Percentiles rank a stretch among this genome's conserved stretches.
phyloP scores from a whole-genome alignment of 1,140 invertebrate genomes.

The Trichonephila inaurata region DNA sequence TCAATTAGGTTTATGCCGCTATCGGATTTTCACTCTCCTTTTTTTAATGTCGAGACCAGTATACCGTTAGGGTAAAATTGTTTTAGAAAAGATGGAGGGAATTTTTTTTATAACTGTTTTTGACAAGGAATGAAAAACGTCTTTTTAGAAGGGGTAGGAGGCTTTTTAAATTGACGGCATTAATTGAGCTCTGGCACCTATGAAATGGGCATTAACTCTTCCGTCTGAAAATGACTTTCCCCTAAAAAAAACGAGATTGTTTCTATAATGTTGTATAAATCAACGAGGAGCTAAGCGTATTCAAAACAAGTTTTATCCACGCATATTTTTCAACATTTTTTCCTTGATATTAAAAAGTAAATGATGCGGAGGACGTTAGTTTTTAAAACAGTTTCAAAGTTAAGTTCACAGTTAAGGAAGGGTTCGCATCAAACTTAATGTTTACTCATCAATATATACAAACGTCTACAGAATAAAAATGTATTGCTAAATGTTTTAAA shows the following conservation, averaged over 20 bases:
- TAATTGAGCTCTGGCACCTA: slow-evolving; percentile 61
- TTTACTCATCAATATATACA: too few relatives aligned
- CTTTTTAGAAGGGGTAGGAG: slow-evolving; percentile 56
- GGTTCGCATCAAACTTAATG: too few relatives aligned
- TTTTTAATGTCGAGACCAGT: slow-evolving; percentile 51
- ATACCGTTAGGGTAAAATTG: slow-evolving; percentile 66
- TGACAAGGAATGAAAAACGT: slow-evolving; percentile 75
- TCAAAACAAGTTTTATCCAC: background rate
- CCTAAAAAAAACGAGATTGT: slow-evolving; percentile 50
- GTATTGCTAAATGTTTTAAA: too few relatives aligned
- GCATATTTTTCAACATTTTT: background rate
- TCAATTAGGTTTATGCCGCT: slow-evolving; percentile 75
- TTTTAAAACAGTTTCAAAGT: too few relatives aligned
- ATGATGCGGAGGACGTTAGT: too few relatives aligned
- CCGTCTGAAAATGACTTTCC: slow-evolving; percentile 41
- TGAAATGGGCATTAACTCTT: slow-evolving; percentile 56
- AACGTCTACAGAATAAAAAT: too few relatives aligned
- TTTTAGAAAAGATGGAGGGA: slow-evolving; percentile 37
- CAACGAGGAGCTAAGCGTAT: background rate
- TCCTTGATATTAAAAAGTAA: too few relatives aligned
- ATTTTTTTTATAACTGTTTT: slow-evolving; percentile 51
- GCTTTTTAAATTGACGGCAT: slow-evolving; percentile 67
- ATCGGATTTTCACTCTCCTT: slow-evolving; percentile 53
- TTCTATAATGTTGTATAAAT: slow-evolving; percentile 44
- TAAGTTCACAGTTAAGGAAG: too few relatives aligned